Base-by-base conservation (phyloP, 2,888 invertebrate species). In the Anaspis maculata region DNA sequence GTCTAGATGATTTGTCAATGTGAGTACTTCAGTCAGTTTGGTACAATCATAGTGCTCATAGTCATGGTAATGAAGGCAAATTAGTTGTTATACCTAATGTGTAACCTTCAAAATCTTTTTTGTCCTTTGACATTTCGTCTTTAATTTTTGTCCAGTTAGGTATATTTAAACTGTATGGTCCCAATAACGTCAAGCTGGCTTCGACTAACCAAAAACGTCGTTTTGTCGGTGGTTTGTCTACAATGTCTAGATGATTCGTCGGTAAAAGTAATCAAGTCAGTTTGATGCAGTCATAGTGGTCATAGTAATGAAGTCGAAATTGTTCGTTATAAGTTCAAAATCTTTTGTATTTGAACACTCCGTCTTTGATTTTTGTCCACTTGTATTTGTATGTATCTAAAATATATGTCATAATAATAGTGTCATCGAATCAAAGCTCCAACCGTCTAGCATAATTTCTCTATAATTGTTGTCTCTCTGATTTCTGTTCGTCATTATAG, bases 181-280 rank as follows among this genome's bases (percentile, higher is more conserved):
- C n/a, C n/a, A n/a, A n/a, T n/a, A n/a, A n/a, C n/a, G n/a, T n/a
- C n/a, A n/a, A n/a, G n/a, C n/a, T n/a, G n/a, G n/a, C n/a, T n/a
- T n/a, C n/a, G n/a, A n/a, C n/a, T n/a, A n/a, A n/a, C n/a, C n/a
- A n/a, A n/a, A n/a, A n/a, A n/a, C n/a, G n/a, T n/a, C n/a, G n/a
- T n/a, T n/a, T n/a, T n/a, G n/a, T n/a, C n/a, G n/a, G n/a, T 19
- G 9, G 19, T 19, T 6, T 19, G 5, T 6, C n/a, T n/a, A 49
- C 41, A 9, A n/a, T 46, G 48, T 34, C 34, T 45, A 4, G 53
- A 53, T 13, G 51, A 27, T 44, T 54, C 51, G 11, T 43, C 41
- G 7, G 50, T 42, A 32, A 41, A n/a, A n/a, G n/a, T n/a, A 46
- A 19, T n/a, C n/a, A n/a, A n/a, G n/a, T n/a, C n/a, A n/a, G n/a